phyloP scores from a whole-genome alignment of 2,113 vertebrate species.

The Anolis sagrei region DNA sequence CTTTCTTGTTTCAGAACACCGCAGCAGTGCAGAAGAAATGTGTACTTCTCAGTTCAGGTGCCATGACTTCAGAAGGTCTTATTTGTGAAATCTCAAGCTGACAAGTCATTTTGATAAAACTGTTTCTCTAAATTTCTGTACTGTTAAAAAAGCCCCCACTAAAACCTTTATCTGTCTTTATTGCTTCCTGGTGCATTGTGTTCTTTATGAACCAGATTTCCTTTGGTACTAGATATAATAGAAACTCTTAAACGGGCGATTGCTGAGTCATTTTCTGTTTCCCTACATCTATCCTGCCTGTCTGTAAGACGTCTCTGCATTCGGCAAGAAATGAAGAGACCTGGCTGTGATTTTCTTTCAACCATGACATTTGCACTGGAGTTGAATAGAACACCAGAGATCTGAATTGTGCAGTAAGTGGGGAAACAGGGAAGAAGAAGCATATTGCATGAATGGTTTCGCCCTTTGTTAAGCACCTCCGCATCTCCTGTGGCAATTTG shows the following conservation, averaged over 20 bases:
- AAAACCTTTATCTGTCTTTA: neutral
- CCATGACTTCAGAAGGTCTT: neutral
- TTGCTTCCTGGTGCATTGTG: constrained; percentile 24
- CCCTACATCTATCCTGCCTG: neutral
- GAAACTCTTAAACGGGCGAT: neutral
- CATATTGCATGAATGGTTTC: neutral
- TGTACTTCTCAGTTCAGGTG: neutral
- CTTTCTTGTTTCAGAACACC: constrained; percentile 3
- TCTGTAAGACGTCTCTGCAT: constrained; percentile 23
- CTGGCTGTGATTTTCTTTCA: constrained; percentile 18
- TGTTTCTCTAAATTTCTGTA: neutral
- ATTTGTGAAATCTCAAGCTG: constrained; percentile 7
- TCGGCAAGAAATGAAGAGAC: constrained; percentile 53
- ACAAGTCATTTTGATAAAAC: constrained; percentile 6
- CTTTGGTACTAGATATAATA: constrained; percentile 38
- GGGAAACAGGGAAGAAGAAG: neutral
- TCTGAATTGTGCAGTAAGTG: neutral
- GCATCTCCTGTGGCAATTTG: too few species aligned
- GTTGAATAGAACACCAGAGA: neutral
- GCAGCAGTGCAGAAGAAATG: neutral
- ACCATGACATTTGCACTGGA: neutral
- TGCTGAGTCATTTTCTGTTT: constrained; percentile 11
- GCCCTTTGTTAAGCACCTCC: neutral
- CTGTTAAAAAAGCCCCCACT: neutral
- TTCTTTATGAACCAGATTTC: constrained; percentile 33